Evolutionary conservation across 2,888 invertebrate species (phyloP).

Genomic region (Cheilosia variabilis): DNA sequence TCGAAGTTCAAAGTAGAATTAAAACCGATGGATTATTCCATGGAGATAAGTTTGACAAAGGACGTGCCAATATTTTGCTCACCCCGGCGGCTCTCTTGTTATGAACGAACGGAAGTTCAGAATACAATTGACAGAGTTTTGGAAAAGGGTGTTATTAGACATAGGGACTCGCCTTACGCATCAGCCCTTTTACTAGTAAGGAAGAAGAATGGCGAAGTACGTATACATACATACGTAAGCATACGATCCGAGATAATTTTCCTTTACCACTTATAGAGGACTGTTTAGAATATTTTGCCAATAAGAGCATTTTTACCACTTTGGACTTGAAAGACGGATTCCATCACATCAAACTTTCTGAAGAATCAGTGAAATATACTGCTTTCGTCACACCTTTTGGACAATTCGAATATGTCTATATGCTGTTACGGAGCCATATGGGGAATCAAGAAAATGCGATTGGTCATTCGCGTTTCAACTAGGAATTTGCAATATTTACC

Average conservation of each 20-base stretch:
- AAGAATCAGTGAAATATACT: slow-evolving; percentile 11
- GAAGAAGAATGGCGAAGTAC: slow-evolving; percentile 51
- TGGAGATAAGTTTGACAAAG: too few relatives aligned
- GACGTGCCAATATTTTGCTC: not conserved
- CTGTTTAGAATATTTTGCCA: slow-evolving; percentile 33
- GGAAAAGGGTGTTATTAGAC: not conserved
- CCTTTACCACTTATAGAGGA: slow-evolving; percentile 40
- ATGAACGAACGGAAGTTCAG: slow-evolving; percentile 12
- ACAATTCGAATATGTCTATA: not conserved
- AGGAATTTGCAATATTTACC: too few relatives aligned
- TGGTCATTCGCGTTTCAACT: too few relatives aligned
- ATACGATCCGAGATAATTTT: slow-evolving; percentile 57
- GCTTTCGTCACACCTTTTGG: slow-evolving; percentile 13
- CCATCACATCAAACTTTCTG: slow-evolving; percentile 15
- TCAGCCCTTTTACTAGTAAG: slow-evolving; percentile 44
- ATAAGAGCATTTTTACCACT: slow-evolving; percentile 21
- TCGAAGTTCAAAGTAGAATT: not conserved
- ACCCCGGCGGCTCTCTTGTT: slow-evolving; percentile 4
- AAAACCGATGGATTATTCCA: not conserved
- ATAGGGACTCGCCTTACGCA: not conserved
- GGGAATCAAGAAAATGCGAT: too few relatives aligned
- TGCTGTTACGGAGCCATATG: too few relatives aligned
- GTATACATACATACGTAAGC: too few relatives aligned
- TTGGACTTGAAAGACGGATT: slow-evolving; percentile 75
- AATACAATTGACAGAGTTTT: slow-evolving; percentile 1